A percentile compares a stretch with the other conserved stretches of the same genome.
These are phyloP conservation scores for Notothenia coriiceps DNA, from an alignment of 2,113 vertebrate species.

Conservation along the genomic window DNA sequence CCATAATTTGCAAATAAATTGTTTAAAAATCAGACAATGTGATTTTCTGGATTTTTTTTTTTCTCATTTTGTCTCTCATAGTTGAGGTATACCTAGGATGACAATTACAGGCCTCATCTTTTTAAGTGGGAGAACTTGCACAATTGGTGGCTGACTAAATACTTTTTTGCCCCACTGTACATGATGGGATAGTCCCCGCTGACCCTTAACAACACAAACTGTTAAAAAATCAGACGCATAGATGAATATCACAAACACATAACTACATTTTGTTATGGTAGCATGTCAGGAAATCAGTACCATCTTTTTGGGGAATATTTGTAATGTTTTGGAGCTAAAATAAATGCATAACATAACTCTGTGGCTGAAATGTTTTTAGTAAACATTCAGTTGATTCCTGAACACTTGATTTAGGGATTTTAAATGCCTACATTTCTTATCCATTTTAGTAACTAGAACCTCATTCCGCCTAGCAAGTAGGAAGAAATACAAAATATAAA, in stretches of 20 bases:
- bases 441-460: slow-evolving; percentile 52
- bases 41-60: too few relatives aligned
- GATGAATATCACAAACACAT: slow-evolving; percentile 24
- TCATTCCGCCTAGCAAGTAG: slow-evolving; percentile 44
- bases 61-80: too few relatives aligned
- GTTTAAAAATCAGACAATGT: too few relatives aligned
- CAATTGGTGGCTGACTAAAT: too few relatives aligned
- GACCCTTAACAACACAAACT: neutral
- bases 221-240: slow-evolving; percentile 5
- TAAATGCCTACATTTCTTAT: slow-evolving; percentile 30
- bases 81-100: too few relatives aligned
- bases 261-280: neutral
- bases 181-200: neutral
- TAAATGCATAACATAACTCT: neutral
- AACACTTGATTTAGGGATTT: slow-evolving; percentile 7
- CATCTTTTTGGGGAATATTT: slow-evolving; percentile 18
- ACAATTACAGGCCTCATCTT: too few relatives aligned
- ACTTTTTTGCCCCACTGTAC: neutral
- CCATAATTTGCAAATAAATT: too few relatives aligned
- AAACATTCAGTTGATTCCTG: slow-evolving; percentile 14
- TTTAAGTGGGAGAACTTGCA: too few relatives aligned
- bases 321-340: neutral
- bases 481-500: slow-evolving; percentile 62
- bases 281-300: slow-evolving; percentile 15
- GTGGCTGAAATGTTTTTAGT: neutral